phyloP scores from a whole-genome alignment of 1,140 invertebrate species.

The Drosophila pachea region DNA sequence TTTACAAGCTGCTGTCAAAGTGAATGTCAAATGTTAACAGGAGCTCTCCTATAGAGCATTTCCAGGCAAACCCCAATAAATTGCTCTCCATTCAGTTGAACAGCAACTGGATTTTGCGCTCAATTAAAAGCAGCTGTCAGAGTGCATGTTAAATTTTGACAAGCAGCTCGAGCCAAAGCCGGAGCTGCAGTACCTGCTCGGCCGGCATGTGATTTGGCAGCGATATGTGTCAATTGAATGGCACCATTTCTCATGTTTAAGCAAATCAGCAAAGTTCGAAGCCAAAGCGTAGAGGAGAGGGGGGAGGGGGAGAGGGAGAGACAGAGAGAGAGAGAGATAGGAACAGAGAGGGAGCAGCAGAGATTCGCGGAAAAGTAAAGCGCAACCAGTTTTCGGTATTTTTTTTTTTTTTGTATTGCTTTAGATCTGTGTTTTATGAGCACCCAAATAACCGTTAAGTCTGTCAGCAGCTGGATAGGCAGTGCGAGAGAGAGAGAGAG shows the following conservation, averaged over 20 bases:
- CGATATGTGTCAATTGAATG: slow-evolving; percentile 66
- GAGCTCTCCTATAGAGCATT: too few species aligned
- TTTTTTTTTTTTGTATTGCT: slow-evolving; percentile 12
- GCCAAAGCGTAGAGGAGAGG: slow-evolving; percentile 12
- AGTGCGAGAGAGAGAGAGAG: slow-evolving; percentile 2
- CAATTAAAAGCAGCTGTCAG: neutral
- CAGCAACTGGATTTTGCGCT: too few species aligned
- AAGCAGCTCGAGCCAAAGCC: slow-evolving; percentile 15
- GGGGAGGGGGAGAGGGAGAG: slow-evolving; percentile 9
- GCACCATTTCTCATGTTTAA: slow-evolving; percentile 58
- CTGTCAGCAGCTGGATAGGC: slow-evolving; percentile 30
- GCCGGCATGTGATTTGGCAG: neutral
- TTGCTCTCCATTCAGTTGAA: too few species aligned
- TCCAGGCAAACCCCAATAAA: too few species aligned
- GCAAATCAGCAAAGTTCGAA: slow-evolving; percentile 55
- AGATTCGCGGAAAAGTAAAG: slow-evolving; percentile 61
- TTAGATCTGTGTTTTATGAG: slow-evolving; percentile 38
- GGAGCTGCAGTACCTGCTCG: slow-evolving; percentile 17
- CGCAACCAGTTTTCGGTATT: slow-evolving; percentile 55
- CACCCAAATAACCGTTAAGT: slow-evolving; percentile 56
- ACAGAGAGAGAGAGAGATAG: slow-evolving; percentile 3
- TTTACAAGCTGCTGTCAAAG: too few species aligned
- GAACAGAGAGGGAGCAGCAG: slow-evolving; percentile 17
- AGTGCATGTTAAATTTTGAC: slow-evolving; percentile 3
- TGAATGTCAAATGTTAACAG: too few species aligned